Evolutionary conservation across 2,888 invertebrate species (phyloP).

Genomic region (Heliconius charithonia): DNA sequence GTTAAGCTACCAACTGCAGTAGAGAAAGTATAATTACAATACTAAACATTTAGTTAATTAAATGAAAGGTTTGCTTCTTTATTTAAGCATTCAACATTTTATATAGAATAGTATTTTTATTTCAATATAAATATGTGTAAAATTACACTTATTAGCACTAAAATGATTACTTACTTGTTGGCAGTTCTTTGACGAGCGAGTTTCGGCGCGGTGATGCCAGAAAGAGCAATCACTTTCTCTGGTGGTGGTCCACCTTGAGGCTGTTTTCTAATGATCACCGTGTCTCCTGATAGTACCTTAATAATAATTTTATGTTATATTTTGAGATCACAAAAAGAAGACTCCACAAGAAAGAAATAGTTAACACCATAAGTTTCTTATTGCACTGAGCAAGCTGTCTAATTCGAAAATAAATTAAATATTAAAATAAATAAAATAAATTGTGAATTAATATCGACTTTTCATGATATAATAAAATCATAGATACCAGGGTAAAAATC

Average conservation of each 20-base stretch:
- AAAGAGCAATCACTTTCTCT: slow-evolving; percentile 95
- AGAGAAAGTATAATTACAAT: slow-evolving; percentile 3
- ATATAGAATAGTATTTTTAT: not conserved
- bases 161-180: slow-evolving; percentile 68
- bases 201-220: slow-evolving; percentile 96
- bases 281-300: slow-evolving; percentile 98
- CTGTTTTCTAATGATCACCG: slow-evolving; percentile 94
- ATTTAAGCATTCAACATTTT: not conserved
- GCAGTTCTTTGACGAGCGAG: slow-evolving; percentile 82
- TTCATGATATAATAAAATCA: not conserved
- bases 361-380: not conserved
- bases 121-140: not conserved
- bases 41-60: not conserved
- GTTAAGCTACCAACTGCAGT: not conserved
- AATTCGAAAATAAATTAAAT: not conserved
- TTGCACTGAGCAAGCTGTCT: not conserved
- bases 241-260: slow-evolving; percentile 95
- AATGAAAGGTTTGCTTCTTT: not conserved
- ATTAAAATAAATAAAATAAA: not conserved
- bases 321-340: not conserved
- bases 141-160: not conserved
- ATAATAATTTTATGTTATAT: slow-evolving; percentile 14
- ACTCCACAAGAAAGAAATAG: slow-evolving; percentile 1
- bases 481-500: slow-evolving; percentile 26
- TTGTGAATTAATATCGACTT: not conserved